Evolutionary conservation across 2,797 vertebrate species (phyloP), one percentile per base, ranked within the genome.

Genomic region (Gallinago nigripennis): DNA sequence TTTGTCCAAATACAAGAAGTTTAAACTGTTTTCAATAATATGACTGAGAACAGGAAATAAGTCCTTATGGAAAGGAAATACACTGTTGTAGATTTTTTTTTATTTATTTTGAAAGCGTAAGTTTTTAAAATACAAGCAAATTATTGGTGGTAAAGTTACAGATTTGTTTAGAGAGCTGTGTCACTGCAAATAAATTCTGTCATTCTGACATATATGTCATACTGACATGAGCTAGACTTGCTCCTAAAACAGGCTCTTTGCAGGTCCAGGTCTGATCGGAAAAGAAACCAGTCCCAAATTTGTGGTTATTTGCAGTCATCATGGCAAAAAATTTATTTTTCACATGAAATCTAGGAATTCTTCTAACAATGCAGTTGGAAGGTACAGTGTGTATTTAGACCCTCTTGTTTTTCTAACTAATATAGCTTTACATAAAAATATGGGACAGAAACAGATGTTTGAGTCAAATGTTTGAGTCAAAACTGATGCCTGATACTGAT

Each of bases 81-180:
- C 8, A 69, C 4, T 7, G 8, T 24, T 23, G 19, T 2, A 54
- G 4, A 17, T 15, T 24, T 23, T 1, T 23, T 1, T n/a, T 48
- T 9, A 30, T 39, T 61, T 27, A 10, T 41, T 84, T 81, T 54
- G 8, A 72, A 72, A 72, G 16, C 11, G 1, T 8, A 57, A n/a
- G 2, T 11, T 82, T 78, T 79, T 35, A 48, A n/a, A 33, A 28
- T 39, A 51, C 11, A 65, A 81, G 11, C 0, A 56, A 64, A 79
- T 48, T 48, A 71, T 71, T 82, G 25, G 8, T 11, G 56, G 21
- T 5, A 24, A 76, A 60, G 21, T 46, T 64, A 25, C 3, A 0
- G 43, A 45, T 64, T 84, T 89, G 1, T 68, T 82, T 53, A 79
- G n/a, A 84, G 19, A 79, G 8, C n/a, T 35, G 11, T 27, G 15